These are phyloP conservation scores for Tetranychus truncatus DNA, from an alignment of 2,888 invertebrate genomes.

Conservation along the genomic window DNA sequence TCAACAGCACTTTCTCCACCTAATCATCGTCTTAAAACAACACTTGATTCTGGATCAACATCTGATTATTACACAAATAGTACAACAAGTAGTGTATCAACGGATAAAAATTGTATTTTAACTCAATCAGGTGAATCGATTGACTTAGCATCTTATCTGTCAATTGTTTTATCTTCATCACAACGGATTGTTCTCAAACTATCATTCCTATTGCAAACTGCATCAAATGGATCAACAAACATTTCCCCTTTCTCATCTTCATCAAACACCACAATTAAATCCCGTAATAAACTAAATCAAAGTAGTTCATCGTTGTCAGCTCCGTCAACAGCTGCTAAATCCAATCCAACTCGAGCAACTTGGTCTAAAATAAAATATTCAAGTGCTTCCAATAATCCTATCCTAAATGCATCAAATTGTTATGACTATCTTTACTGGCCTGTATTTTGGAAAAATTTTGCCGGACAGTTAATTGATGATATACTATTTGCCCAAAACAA, in stretches of 20 bases:
- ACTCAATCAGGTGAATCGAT: not conserved
- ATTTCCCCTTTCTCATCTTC: not conserved
- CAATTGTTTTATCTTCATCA: conserved; percentile 2
- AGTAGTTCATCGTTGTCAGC: not conserved
- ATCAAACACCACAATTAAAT: not conserved
- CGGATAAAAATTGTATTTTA: not conserved
- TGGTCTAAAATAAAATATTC: not conserved
- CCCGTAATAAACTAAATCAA: too few relatives aligned
- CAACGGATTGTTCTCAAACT: conserved; percentile 2
- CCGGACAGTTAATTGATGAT: not conserved
- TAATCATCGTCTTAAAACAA: not conserved
- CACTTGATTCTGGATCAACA: not conserved
- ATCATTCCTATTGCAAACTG: not conserved
- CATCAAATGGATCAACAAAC: not conserved
- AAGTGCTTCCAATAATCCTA: not conserved
- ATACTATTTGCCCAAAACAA: not conserved
- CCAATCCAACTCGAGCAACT: not conserved
- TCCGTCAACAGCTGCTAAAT: too few relatives aligned
- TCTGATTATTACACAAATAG: conserved; percentile 11
- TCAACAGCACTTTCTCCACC: not conserved
- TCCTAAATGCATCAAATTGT: not conserved
- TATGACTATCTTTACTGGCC: conserved; percentile 1
- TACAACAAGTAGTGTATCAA: conserved; percentile 5
- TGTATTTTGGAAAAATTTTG: conserved; percentile 4
- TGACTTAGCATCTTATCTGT: not conserved